Percentiles rank a stretch among this genome's conserved stretches.
Conservation (phyloP, 2,797 vertebrate genomes). For the Eleutherodactylus coqui region DNA sequence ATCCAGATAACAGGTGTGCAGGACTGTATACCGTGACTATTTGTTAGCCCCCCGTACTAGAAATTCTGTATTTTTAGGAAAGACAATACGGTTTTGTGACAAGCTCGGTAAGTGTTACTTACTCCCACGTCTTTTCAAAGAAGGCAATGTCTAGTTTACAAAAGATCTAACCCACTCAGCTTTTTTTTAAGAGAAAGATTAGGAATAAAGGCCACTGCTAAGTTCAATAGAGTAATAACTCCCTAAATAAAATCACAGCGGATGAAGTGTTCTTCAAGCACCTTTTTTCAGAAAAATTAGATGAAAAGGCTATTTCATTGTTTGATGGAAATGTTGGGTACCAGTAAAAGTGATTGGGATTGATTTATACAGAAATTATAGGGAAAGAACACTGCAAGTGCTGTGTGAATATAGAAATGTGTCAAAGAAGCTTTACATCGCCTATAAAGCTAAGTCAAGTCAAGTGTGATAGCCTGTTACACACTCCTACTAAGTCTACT, state of each 20-base stretch:
- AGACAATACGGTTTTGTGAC: conserved; percentile 34
- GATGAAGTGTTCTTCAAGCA: conserved; percentile 29
- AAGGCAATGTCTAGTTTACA: conserved; percentile 32
- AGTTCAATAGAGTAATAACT: conserved; percentile 29
- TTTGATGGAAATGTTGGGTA: not conserved
- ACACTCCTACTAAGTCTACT: not conserved
- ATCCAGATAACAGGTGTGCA: not conserved
- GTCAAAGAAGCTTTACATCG: not conserved
- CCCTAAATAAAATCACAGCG: conserved; percentile 1
- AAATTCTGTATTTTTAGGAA: conserved; percentile 28
- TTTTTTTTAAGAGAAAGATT: conserved; percentile 24
- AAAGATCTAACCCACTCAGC: conserved; percentile 47
- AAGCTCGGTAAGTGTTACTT: conserved; percentile 41
- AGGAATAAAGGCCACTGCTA: conserved; percentile 21
- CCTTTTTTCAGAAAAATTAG: conserved; percentile 15
- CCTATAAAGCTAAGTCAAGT: not conserved
- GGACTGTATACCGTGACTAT: not conserved
- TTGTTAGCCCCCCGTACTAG: not conserved
- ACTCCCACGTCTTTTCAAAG: conserved; percentile 31
- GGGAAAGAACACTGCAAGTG: not conserved
- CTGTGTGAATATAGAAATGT: not conserved
- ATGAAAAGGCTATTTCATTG: not conserved
- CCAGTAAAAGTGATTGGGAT: not conserved
- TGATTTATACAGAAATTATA: not conserved
- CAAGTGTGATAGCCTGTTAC: not conserved